Evolutionary conservation across 1,140 invertebrate genomes (phyloP), one percentile per base, ranked within the genome.

Genomic region (Drosophila lacertosa): DNA sequence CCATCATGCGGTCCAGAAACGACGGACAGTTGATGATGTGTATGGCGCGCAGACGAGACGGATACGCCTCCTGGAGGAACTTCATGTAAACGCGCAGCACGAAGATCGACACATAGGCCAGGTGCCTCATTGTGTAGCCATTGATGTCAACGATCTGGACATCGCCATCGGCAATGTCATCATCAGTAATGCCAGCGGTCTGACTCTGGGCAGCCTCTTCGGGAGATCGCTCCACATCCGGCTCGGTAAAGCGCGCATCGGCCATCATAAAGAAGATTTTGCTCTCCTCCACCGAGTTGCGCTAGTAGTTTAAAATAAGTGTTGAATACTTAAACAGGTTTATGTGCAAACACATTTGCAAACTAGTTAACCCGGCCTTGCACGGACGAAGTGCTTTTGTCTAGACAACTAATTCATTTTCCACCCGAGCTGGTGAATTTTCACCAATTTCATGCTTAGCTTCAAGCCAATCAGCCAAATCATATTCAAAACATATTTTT

Each of bases 31-130:
- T 95, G 37, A 95, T 93, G 16, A 96, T 93, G 88, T 96, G 95
- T 40, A 96, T 94, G 60, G 94, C 94, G 76, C 95, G 95, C 58
- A 96, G 92, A 70, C 95, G 92, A n/a, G 94, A 93, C 0, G 95
- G 95, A 81, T 95, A 95, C 0, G 95, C 95, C 90, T 96, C 95
- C 94, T 96, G 92, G 6, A 90, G 37, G 37, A 89, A 90, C 22
- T 77, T 75, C 79, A 90, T 89, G 42, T 90, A 73, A 24, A 84
- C 63, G 0, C 89, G 72, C 13, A 95, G 74, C 24, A 93, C 93
- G 0, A 93, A 92, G 18, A 95, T 90, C 39, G 94, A 94, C 3
- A 95, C 74, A 88, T 93, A 93, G 3, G 93, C 92, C n/a, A 95
- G 86, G 70, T 95, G 94, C 35, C 93, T 93, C 11, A 95, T 79